Evolutionary conservation across 2,888 invertebrate genomes (phyloP), one percentile per base, ranked within the genome.

Genomic region (Cepaea hortensis): DNA sequence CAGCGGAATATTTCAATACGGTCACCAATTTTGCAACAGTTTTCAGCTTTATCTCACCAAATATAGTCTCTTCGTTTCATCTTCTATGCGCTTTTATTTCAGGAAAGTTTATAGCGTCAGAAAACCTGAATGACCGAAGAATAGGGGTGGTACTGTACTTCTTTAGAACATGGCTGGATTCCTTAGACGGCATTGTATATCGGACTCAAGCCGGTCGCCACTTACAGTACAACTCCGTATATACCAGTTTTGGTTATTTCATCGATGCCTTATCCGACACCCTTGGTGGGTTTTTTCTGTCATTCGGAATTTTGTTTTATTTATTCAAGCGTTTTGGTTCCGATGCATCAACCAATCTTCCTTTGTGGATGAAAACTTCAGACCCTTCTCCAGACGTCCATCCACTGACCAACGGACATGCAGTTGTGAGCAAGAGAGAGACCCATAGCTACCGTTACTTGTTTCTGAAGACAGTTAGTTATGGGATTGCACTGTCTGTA

Each of bases 161-260:
- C 94, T 94, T 97, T 70, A 95, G 98, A 90, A 97, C 97, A 90
- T 97, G 97, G 95, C 94, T 98, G 82, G 98, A 98, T 92, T 97
- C 97, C 92, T 94, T 98, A 88, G 98, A 98, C 92, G 98, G 98
- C 0, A 97, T 97, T 92, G 97, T 98, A 3, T 97, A 97, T 0
- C 96, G 98, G 87, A 96, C 96, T 61, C 96, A 97, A 18, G 88
- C 90, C 15, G 85, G 90, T 2, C 89, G 89, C 84, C 72, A 73
- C 5, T 85, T 82, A 13, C 18, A 90, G 90, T 48, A 89, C 68
- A 77, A 86, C 68, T 88, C 88, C 0, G 87, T 81, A 11, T 81
- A 84, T 46, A 81, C 87, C 48, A 77, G 85, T 4, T 20, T 77
- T 3, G 88, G 88, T 1, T 88, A 88, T 48, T 70, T 85, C n/a